A percentile compares a stretch with the other conserved stretches of the same genome.
These are phyloP conservation scores for Tenthredo distinguenda DNA, from an alignment of 2,888 invertebrate species.

Conservation along the genomic window DNA sequence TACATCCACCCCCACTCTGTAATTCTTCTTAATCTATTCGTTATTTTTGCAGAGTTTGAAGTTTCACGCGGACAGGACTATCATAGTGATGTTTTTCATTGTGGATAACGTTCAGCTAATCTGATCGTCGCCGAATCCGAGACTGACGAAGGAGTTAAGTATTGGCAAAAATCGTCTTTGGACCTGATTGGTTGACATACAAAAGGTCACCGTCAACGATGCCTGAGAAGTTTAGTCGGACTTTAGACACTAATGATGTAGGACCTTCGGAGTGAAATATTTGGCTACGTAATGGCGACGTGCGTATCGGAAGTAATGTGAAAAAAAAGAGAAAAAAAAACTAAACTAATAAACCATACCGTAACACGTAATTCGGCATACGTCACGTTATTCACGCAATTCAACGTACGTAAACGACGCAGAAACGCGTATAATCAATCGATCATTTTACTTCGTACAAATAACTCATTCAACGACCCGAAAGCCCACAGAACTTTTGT, in stretches of 20 bases:
- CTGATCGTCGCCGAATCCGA: not conserved
- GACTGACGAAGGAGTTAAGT: not conserved
- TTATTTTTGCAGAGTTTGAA: not conserved
- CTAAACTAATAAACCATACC: no score
- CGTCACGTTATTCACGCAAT: no score
- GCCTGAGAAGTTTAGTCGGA: not conserved
- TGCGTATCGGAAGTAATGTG: not conserved
- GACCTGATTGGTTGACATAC: not conserved
- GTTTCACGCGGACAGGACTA: not conserved
- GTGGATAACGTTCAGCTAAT: no score
- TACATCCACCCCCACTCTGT: not conserved
- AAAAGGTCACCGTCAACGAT: no score
- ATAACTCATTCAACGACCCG: no score
- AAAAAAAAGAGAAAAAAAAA: not conserved
- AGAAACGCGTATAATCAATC: no score
- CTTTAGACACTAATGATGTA: not conserved
- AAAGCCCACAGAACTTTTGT: no score
- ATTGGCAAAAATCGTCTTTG: not conserved
- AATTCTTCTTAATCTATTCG: not conserved
- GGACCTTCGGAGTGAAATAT: not conserved
- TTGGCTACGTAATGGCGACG: not conserved
- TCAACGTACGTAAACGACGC: no score
- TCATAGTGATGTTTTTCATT: not conserved
- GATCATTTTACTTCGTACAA: no score
- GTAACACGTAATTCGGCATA: no score